Conservation (phyloP, 2,888 invertebrate species). For the Acleris cristana region DNA sequence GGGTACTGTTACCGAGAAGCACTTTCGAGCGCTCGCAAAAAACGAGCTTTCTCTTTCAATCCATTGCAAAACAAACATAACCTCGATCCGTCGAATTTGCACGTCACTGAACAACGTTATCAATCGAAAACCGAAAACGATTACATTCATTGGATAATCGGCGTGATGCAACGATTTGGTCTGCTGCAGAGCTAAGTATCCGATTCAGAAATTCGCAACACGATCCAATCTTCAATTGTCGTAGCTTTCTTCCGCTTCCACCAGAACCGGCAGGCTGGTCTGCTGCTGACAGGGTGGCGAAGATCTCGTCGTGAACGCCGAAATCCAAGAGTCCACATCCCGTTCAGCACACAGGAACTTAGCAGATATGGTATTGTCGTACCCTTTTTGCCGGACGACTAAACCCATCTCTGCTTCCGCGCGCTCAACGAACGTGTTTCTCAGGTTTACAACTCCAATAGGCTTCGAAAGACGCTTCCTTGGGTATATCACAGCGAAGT, state of each 20-base stretch:
- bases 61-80: constrained; percentile 73
- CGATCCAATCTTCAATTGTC: constrained; percentile 35
- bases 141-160: constrained; percentile 45
- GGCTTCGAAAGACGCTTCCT: constrained; percentile 86
- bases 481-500: constrained; percentile 86
- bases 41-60: constrained; percentile 74
- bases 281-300: constrained; percentile 78
- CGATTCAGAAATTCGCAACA: constrained; percentile 22
- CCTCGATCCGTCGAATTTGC: constrained; percentile 54
- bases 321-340: constrained; percentile 84
- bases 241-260: constrained; percentile 84
- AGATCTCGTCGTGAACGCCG: constrained; percentile 80
- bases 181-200: constrained; percentile 19
- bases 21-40: constrained; percentile 71
- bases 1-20: constrained; percentile 49
- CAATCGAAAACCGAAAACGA: constrained; percentile 52
- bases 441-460: constrained; percentile 84
- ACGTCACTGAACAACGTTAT: constrained; percentile 43
- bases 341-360: constrained; percentile 84
- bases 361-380: constrained; percentile 84
- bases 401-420: constrained; percentile 79
- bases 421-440: constrained; percentile 84
- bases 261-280: constrained; percentile 82
- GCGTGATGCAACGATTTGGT: constrained; percentile 35
- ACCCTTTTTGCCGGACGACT: constrained; percentile 85